Conservation (phyloP, 2,113 vertebrate species). For the Riparia riparia region DNA sequence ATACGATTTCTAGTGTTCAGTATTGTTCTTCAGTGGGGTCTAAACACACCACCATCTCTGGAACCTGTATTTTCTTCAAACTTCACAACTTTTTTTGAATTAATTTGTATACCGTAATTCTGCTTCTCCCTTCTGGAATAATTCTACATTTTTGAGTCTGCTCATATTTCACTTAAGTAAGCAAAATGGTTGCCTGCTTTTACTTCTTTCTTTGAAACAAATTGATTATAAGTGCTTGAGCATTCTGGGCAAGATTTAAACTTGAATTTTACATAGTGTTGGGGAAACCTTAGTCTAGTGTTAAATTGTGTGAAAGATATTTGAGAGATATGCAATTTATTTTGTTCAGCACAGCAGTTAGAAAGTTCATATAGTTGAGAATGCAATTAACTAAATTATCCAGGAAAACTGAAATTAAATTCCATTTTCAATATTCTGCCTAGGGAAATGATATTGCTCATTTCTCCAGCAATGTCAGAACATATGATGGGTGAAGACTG, state of each 20-base stretch:
- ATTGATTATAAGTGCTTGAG: background rate
- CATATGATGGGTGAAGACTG: background rate
- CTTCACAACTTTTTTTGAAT: background rate
- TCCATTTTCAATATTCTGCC: background rate
- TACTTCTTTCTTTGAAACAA: background rate
- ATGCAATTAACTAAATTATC: constrained; percentile 7
- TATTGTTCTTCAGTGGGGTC: background rate
- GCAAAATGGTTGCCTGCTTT: background rate
- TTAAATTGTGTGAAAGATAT: background rate
- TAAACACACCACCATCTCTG: background rate
- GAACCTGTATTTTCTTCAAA: background rate
- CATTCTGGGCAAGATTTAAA: background rate
- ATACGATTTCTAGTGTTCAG: no score
- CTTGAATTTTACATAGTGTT: background rate
- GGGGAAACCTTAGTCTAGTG: background rate
- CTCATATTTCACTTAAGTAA: background rate
- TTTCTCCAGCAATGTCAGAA: background rate
- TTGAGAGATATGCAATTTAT: background rate
- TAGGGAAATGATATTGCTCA: background rate
- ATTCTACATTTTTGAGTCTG: background rate
- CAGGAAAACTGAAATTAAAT: constrained; percentile 12
- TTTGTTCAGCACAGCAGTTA: background rate
- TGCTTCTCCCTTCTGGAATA: background rate
- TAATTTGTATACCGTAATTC: background rate
- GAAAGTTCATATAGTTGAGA: background rate